Percentiles rank a stretch among this genome's conserved stretches.
phyloP scores from a whole-genome alignment of 2,113 vertebrate genomes.

The Peromyscus maniculatus region DNA sequence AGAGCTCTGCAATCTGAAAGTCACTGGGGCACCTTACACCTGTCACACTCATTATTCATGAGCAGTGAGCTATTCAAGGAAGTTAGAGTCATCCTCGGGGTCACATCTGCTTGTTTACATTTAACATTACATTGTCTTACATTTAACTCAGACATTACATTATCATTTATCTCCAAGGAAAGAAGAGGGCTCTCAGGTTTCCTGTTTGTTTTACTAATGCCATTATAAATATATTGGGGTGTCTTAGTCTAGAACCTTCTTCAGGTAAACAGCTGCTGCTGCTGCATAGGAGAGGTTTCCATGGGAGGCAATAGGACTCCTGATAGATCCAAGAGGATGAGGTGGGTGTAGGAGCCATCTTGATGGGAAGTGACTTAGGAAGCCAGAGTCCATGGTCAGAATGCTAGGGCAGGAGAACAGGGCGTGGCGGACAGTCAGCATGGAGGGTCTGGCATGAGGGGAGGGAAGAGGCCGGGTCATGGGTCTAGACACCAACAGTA shows the following conservation, averaged over 20 bases:
- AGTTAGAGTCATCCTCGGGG: not conserved
- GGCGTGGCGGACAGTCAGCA: not conserved
- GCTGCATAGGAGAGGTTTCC: not conserved
- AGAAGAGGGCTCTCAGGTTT: not conserved
- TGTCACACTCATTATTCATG: not conserved
- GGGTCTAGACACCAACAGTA: not conserved
- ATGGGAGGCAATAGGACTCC: not conserved
- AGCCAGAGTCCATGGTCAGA: not conserved
- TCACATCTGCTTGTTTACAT: not conserved
- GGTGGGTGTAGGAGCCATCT: not conserved
- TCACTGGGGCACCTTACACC: not conserved
- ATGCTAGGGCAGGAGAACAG: not conserved
- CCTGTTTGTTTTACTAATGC: not conserved
- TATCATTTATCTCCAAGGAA: slow-evolving; percentile 1
- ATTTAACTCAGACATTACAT: not conserved
- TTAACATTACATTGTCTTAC: not conserved
- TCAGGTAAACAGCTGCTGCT: not conserved
- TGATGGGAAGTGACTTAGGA: not conserved
- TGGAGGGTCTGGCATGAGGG: not conserved
- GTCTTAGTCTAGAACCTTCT: not conserved
- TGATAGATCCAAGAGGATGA: not conserved
- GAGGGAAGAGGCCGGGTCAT: not conserved
- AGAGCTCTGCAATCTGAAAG: slow-evolving; percentile 23
- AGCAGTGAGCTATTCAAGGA: slow-evolving; percentile 25
- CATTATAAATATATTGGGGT: not conserved